Evolutionary conservation across 2,797 vertebrate genomes (phyloP), one percentile per base, ranked within the genome.

Genomic region (Xenopus petersii): DNA sequence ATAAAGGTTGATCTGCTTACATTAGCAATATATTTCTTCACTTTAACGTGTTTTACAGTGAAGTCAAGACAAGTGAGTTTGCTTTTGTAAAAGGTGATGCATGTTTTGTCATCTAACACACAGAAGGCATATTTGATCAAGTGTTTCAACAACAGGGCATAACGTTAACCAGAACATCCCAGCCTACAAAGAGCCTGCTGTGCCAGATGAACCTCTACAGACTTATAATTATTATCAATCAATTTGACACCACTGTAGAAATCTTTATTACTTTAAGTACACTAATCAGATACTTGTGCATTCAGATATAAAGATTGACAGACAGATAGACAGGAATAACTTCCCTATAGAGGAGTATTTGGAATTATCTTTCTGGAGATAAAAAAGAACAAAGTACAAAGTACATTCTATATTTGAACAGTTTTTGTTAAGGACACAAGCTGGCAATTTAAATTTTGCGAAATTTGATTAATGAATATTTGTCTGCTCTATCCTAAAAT

Each of bases 201-300:
- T 88, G 86, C 80, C 74, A 81, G 83, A 87, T 80, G 62, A 88
- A 80, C 75, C 85, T 85, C 88, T 90, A 84, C 86, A 88, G 86
- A 79, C 84, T 87, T 83, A 84, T 82, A 91, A 93, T 91, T 89
- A 92, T 80, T 81, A 91, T 89, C 88, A 90, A 82, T 68, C 88
- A 90, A 82, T 68, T 73, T 87, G 89, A 88, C 88, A 88, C 80
- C 75, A 64, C 78, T 84, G 84, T 83, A 86, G 89, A 90, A 87
- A 87, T 87, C 85, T 91, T 91, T 92, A 88, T 88, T 90, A 86
- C 87, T 86, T 89, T 88, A 91, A 91, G 88, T 83, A 84, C 82
- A 86, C 88, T 88, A 88, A 89, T 90, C 90, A 89, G 87, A 90
- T 84, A 87, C 82, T 87, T 85, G 81, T 83, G 79, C 81, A 83